Percentiles rank a stretch among this genome's conserved stretches.
Conservation (phyloP, 2,888 invertebrate genomes). For the Asteroscopus sphinx region DNA sequence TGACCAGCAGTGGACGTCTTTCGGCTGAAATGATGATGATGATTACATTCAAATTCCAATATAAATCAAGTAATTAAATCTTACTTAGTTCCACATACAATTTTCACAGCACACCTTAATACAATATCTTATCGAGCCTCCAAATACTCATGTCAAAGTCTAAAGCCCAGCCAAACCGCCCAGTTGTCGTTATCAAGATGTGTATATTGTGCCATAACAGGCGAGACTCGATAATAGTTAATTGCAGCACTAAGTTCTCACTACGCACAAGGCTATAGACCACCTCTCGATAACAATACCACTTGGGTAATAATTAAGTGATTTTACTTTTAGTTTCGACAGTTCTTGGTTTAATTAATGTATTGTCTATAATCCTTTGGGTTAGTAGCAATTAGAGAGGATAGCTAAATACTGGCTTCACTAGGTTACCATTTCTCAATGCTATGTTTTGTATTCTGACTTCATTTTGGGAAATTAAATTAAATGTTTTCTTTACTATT, state of each 20-base stretch:
- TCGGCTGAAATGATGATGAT: no score
- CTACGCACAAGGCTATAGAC: constrained; percentile 51
- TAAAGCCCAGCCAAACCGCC: constrained; percentile 44
- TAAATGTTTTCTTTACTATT: no score
- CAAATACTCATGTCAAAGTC: constrained; percentile 53
- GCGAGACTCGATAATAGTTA: constrained; percentile 45
- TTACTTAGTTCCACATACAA: constrained; percentile 10
- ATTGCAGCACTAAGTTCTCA: constrained; percentile 57
- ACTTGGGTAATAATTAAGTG: constrained; percentile 54
- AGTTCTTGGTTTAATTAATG: constrained; percentile 48
- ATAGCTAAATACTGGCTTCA: background rate
- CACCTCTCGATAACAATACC: constrained; percentile 53
- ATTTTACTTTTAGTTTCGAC: constrained; percentile 49
- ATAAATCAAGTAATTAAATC: no score
- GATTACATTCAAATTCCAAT: no score
- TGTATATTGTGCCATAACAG: constrained; percentile 56
- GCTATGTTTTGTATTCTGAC: background rate
- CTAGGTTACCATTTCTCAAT: background rate
- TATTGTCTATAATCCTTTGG: constrained; percentile 10
- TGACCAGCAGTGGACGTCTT: no score
- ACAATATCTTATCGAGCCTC: constrained; percentile 47
- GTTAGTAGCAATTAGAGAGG: background rate
- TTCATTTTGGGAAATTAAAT: background rate
- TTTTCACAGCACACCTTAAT: constrained; percentile 47
- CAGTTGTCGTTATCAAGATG: constrained; percentile 54